Percentiles rank a stretch among this genome's conserved stretches.
Conservation (phyloP, 1,140 invertebrate genomes). For the Ruditapes philippinarum region DNA sequence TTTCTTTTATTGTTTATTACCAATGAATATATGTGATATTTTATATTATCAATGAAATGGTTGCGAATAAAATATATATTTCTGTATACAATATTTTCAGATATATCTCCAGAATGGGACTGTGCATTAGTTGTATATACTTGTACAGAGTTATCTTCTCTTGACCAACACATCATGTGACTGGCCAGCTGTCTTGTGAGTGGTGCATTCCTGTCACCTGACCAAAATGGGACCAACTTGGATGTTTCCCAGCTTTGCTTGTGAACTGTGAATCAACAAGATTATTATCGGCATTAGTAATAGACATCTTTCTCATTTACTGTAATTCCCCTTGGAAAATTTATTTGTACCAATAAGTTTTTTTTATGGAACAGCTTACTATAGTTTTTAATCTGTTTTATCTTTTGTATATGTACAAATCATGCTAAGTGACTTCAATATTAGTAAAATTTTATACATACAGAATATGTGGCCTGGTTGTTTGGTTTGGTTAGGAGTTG, state of each 20-base stretch:
- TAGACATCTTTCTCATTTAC: not conserved
- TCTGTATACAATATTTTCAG: conserved; percentile 16
- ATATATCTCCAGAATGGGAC: conserved; percentile 28
- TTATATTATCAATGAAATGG: not conserved
- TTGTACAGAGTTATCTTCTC: conserved; percentile 33
- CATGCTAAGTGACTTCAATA: too few relatives aligned
- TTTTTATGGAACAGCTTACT: not conserved
- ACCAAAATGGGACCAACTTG: conserved; percentile 30
- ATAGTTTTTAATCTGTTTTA: too few relatives aligned
- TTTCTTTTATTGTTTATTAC: too few relatives aligned
- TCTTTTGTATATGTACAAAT: too few relatives aligned
- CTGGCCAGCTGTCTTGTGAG: not conserved
- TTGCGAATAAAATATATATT: not conserved
- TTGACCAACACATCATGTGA: conserved; percentile 33
- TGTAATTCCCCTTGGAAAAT: not conserved
- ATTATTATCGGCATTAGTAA: not conserved
- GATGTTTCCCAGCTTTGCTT: conserved; percentile 1
- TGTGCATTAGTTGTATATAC: conserved; percentile 61
- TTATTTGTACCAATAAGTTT: not conserved
- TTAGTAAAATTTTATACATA: too few relatives aligned
- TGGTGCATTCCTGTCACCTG: conserved; percentile 6
- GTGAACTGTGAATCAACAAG: not conserved
- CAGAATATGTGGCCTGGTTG: too few relatives aligned
- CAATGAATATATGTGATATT: too few relatives aligned
- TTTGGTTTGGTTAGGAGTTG: too few relatives aligned